These are phyloP conservation scores for Danio jaintianensis DNA, from an alignment of 2,797 vertebrate genomes.

Conservation along the genomic window DNA sequence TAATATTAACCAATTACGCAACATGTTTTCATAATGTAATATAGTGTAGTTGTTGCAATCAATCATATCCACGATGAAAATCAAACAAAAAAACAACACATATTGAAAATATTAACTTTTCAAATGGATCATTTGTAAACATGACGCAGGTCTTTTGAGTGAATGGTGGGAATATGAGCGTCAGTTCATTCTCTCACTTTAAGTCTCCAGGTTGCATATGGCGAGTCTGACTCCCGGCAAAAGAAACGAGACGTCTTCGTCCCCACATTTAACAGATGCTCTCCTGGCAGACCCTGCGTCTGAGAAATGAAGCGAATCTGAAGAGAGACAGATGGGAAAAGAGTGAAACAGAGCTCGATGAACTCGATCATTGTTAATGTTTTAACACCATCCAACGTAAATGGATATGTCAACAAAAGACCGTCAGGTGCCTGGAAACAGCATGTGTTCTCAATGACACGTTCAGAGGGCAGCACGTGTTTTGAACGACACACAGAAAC, in stretches of 20 bases:
- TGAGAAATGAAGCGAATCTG: slow-evolving; percentile 99
- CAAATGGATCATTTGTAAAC: neutral
- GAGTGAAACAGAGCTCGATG: neutral
- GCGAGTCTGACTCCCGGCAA: slow-evolving; percentile 89
- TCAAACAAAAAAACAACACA: neutral
- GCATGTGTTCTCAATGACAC: slow-evolving; percentile 17
- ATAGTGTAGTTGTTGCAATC: too few relatives aligned
- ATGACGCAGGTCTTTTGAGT: neutral
- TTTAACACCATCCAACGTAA: slow-evolving; percentile 9
- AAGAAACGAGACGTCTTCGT: slow-evolving; percentile 97
- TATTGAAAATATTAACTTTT: neutral
- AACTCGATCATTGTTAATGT: slow-evolving; percentile 15
- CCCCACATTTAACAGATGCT: slow-evolving; percentile 92
- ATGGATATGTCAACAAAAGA: slow-evolving; percentile 20
- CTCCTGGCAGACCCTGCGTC: slow-evolving; percentile 95
- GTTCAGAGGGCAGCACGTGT: slow-evolving; percentile 8
- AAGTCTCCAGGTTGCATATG: slow-evolving; percentile 93
- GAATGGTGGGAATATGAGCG: neutral
- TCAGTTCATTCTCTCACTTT: slow-evolving; percentile 82
- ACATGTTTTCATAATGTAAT: neutral
- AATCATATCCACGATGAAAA: too few relatives aligned
- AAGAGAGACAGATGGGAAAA: slow-evolving; percentile 45
- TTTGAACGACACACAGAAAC: slow-evolving; percentile 2
- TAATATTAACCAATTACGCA: neutral
- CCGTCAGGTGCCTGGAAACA: neutral